Conservation (phyloP, 2,797 vertebrate species). For the Eremophila alpestris region DNA sequence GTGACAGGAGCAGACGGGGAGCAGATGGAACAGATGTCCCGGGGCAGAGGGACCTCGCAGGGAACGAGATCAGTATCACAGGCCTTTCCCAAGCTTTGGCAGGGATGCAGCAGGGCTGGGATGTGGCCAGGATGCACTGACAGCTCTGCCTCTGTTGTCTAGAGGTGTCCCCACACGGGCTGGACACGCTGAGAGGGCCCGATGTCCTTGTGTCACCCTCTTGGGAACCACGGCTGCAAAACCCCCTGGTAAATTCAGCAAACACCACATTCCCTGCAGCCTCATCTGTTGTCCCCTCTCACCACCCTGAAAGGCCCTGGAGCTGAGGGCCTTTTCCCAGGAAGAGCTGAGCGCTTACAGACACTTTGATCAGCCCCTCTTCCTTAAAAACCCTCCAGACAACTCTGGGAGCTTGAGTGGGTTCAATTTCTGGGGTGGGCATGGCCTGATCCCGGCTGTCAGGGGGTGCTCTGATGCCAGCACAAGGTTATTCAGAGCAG, state of each 20-base stretch:
- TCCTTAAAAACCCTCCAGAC: neutral
- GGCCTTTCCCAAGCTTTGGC: neutral
- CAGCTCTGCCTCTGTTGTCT: neutral
- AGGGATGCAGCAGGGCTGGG: neutral
- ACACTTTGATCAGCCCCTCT: neutral
- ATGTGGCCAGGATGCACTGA: rapidly evolving
- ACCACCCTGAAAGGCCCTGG: neutral
- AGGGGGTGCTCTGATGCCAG: neutral
- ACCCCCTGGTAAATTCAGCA: neutral
- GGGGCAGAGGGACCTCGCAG: slow-evolving; percentile 27
- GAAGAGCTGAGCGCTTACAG: neutral
- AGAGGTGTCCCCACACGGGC: neutral
- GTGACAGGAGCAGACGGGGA: neutral
- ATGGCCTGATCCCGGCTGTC: neutral
- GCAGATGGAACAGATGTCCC: neutral
- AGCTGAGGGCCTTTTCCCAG: neutral
- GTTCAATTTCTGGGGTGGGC: neutral
- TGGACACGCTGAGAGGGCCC: neutral
- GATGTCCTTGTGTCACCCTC: rapidly evolving
- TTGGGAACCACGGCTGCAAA: neutral
- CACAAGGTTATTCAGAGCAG: neutral
- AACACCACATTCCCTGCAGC: neutral
- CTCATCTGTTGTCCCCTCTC: neutral
- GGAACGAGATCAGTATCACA: slow-evolving; percentile 18
- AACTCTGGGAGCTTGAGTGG: rapidly evolving